These are phyloP conservation scores for Muschampia plurimacula DNA, from an alignment of 2,888 invertebrate species.

Conservation along the genomic window DNA sequence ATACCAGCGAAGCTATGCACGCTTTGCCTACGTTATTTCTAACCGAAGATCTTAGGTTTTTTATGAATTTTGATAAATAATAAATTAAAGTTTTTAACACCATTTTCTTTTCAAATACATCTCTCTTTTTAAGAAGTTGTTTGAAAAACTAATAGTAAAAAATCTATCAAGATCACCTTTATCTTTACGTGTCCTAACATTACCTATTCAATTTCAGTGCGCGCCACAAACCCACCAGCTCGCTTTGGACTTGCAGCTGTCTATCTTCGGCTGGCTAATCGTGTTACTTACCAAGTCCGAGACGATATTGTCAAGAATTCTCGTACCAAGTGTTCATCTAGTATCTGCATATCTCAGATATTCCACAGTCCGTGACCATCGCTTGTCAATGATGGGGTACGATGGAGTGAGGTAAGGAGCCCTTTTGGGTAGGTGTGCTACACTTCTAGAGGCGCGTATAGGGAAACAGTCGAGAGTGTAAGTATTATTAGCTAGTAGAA, in stretches of 20 bases:
- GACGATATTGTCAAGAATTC: constrained; percentile 81
- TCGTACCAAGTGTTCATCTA: constrained; percentile 84
- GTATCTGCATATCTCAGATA: constrained; percentile 88
- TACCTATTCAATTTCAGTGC: constrained; percentile 81
- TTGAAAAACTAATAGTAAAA: too few relatives aligned
- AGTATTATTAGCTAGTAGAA: too few relatives aligned
- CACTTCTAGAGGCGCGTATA: too few relatives aligned
- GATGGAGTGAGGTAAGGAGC: constrained; percentile 88
- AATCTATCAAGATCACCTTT: not conserved
- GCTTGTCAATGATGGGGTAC: constrained; percentile 87
- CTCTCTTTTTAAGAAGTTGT: too few relatives aligned
- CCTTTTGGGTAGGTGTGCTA: not conserved
- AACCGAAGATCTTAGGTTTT: too few relatives aligned
- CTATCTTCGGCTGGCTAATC: constrained; percentile 87
- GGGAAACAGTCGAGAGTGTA: too few relatives aligned
- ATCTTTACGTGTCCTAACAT: constrained; percentile 8
- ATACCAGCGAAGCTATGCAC: too few relatives aligned
- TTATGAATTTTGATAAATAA: too few relatives aligned
- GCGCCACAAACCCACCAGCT: constrained; percentile 91
- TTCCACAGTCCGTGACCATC: constrained; percentile 85
- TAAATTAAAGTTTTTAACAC: too few relatives aligned
- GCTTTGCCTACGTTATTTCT: too few relatives aligned
- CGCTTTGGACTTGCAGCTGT: constrained; percentile 91
- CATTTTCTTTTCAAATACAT: too few relatives aligned
- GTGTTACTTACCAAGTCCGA: constrained; percentile 86